Evolutionary conservation across 2,113 vertebrate genomes (phyloP).

Genomic region (Lampris megalopsis): DNA sequence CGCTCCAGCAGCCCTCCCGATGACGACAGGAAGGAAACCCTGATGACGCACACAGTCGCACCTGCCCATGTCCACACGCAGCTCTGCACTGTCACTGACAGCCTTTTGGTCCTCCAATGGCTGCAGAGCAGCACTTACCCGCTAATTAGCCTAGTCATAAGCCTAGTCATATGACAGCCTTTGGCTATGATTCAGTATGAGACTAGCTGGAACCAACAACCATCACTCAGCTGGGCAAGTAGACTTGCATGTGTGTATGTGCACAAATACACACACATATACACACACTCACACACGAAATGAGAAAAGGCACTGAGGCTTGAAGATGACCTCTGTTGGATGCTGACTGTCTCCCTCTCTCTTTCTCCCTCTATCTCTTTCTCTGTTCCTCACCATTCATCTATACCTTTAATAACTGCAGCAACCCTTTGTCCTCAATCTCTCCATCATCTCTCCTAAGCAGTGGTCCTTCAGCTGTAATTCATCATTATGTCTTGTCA

Average conservation of each 20-base stretch:
- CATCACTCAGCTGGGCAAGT: not conserved
- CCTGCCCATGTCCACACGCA: not conserved
- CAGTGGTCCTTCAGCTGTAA: slow-evolving; percentile 34
- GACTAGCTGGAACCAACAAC: not conserved
- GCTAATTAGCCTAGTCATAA: not conserved
- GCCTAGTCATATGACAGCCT: not conserved
- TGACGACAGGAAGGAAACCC: slow-evolving; percentile 42
- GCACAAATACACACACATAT: not conserved
- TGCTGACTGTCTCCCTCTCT: not conserved
- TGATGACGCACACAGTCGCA: slow-evolving; percentile 44
- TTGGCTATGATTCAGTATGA: not conserved
- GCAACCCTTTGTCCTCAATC: slow-evolving; percentile 8
- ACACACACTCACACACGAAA: slow-evolving; percentile 26
- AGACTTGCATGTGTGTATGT: not conserved
- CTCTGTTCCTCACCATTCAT: not conserved
- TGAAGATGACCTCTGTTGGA: slow-evolving; percentile 67
- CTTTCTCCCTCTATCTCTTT: too few relatives aligned
- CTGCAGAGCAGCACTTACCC: not conserved
- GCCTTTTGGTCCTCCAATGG: not conserved
- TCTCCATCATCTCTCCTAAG: slow-evolving; percentile 31
- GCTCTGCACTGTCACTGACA: not conserved
- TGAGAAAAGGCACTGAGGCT: slow-evolving; percentile 64
- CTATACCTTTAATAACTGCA: not conserved
- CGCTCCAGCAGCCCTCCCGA: slow-evolving; percentile 11
- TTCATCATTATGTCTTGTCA: slow-evolving; percentile 56